These are phyloP conservation scores for Hemicrepidius hirtus DNA, from an alignment of 2,888 invertebrate genomes.

Conservation along the genomic window DNA sequence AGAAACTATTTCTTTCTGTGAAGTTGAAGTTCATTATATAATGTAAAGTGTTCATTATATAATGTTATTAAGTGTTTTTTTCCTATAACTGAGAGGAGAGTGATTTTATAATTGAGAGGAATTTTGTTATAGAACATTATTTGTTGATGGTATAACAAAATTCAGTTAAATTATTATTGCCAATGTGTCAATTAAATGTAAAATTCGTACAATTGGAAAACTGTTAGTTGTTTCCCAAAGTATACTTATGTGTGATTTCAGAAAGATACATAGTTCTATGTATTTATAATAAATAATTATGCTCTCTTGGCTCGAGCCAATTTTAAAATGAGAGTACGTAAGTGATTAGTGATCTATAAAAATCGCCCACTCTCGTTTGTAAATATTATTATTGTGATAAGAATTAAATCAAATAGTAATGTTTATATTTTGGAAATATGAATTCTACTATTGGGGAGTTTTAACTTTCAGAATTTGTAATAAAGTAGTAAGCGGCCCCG, in stretches of 20 bases:
- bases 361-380: conserved; percentile 61
- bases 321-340: conserved; percentile 53
- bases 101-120: neutral
- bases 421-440: conserved; percentile 55
- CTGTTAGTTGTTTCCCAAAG: conserved; percentile 39
- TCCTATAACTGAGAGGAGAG: conserved; percentile 1
- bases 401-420: conserved; percentile 67
- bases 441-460: conserved; percentile 46
- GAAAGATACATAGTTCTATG: conserved; percentile 43
- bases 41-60: conserved; percentile 40
- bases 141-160: conserved; percentile 9
- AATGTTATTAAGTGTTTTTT: conserved; percentile 27
- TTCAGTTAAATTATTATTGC: conserved; percentile 22
- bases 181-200: conserved; percentile 35
- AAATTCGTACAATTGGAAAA: conserved; percentile 27
- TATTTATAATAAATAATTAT: conserved; percentile 46
- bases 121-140: neutral
- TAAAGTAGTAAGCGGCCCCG: conserved; percentile 42
- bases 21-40: conserved; percentile 35
- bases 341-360: conserved; percentile 55
- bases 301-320: conserved; percentile 55
- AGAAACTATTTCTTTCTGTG: conserved; percentile 30
- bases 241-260: conserved; percentile 53
- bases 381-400: conserved; percentile 72
- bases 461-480: conserved; percentile 34